Percentiles rank a stretch among this genome's conserved stretches.
These are phyloP conservation scores for Tapirus terrestris DNA, from an alignment of 2,113 vertebrate genomes.

Conservation along the genomic window DNA sequence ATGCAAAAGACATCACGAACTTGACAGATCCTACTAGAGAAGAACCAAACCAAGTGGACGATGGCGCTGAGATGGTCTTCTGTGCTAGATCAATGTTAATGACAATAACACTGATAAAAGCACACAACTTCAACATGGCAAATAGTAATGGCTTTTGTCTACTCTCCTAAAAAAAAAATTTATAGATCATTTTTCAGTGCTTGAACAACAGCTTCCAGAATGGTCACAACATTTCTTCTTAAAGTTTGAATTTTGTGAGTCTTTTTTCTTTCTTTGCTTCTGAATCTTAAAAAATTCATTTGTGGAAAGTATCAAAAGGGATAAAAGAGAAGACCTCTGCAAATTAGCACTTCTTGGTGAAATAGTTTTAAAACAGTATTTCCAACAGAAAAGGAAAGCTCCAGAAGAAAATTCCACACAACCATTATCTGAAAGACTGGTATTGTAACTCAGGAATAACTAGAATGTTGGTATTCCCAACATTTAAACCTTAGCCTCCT, in stretches of 20 bases:
- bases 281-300: slow-evolving; percentile 53
- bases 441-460: slow-evolving; percentile 28
- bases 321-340: not conserved
- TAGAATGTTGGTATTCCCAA: not conserved
- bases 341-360: slow-evolving; percentile 18
- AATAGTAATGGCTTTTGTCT: not conserved
- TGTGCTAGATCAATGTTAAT: not conserved
- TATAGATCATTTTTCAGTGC: not conserved
- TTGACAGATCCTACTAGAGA: not conserved
- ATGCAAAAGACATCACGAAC: not conserved
- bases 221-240: not conserved
- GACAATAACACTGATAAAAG: not conserved
- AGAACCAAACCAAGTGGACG: not conserved
- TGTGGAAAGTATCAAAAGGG: not conserved
- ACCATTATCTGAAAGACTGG: slow-evolving; percentile 59
- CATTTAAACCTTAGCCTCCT: not conserved
- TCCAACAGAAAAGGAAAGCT: slow-evolving; percentile 74
- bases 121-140: not conserved
- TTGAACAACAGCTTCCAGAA: not conserved
- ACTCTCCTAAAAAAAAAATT: not conserved
- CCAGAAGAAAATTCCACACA: slow-evolving; percentile 71
- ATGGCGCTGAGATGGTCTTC: not conserved
- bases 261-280: not conserved
- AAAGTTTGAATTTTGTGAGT: not conserved
- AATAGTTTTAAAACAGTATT: slow-evolving; percentile 57